A percentile compares a stretch with the other conserved stretches of the same genome.
Evolutionary conservation across 2,113 vertebrate genomes (phyloP).

Genomic region (Polypterus senegalus): DNA sequence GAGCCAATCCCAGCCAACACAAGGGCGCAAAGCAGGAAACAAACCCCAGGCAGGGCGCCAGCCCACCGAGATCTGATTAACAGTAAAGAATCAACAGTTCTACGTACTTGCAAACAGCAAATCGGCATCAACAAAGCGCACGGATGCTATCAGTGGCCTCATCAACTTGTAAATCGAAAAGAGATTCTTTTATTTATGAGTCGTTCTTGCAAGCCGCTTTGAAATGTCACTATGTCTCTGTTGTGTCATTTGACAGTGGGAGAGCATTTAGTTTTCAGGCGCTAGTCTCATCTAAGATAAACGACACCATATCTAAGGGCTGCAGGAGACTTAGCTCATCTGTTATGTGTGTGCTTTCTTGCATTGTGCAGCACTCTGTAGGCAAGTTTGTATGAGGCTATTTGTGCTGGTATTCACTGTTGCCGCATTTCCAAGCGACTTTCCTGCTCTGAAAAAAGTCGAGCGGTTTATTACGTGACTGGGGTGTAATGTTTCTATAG

Average conservation of each 20-base stretch:
- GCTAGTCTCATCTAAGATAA: slow-evolving; percentile 6
- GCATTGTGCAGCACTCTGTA: slow-evolving; percentile 2
- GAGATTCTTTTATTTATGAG: neutral
- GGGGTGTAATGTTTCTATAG: no score
- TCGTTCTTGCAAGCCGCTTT: neutral
- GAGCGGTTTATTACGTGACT: no score
- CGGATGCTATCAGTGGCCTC: slow-evolving; percentile 7
- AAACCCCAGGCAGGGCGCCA: no score
- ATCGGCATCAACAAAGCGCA: no score
- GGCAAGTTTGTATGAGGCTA: slow-evolving; percentile 6
- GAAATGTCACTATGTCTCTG: neutral
- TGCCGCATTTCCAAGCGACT: no score
- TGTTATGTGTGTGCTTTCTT: slow-evolving; percentile 11
- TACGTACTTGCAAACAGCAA: no score
- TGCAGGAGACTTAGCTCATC: slow-evolving; percentile 2
- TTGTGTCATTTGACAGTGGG: slow-evolving; percentile 1
- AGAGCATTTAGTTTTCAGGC: neutral
- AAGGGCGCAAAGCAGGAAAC: no score
- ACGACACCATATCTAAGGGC: slow-evolving; percentile 4
- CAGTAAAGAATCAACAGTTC: no score
- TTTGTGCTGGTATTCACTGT: neutral
- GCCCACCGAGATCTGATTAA: no score
- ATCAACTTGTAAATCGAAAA: slow-evolving; percentile 8
- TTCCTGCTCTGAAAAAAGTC: no score
- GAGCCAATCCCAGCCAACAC: no score